phyloP scores from a whole-genome alignment of 2,113 vertebrate genomes.

The Bothrops jararaca region DNA sequence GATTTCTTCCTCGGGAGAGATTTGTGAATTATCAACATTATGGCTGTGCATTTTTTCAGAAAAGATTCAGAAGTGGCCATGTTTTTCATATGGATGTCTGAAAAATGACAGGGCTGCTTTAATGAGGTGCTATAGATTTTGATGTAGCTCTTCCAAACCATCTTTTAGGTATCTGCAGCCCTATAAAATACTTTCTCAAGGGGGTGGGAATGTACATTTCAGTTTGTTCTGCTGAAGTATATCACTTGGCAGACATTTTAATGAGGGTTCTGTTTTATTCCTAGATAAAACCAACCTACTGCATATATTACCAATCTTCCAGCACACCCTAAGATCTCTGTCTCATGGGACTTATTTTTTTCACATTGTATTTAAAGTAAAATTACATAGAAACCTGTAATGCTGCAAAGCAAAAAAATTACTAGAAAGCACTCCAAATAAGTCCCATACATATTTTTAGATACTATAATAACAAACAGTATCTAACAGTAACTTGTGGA shows the following conservation, averaged over 20 bases:
- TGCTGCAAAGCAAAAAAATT: neutral
- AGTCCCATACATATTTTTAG: neutral
- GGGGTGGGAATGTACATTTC: slow-evolving; percentile 28
- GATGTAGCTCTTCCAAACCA: neutral
- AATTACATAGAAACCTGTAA: neutral
- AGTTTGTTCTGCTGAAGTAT: neutral
- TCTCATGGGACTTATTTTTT: neutral
- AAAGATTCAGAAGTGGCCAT: neutral
- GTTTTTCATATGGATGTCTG: neutral
- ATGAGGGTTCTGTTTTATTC: neutral
- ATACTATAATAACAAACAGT: neutral
- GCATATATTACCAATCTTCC: neutral
- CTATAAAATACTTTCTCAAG: slow-evolving; percentile 45
- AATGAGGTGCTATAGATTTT: neutral
- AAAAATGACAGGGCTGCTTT: neutral
- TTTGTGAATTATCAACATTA: neutral
- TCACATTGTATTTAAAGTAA: neutral
- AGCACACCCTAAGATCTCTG: neutral
- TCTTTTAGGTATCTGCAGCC: slow-evolving; percentile 29
- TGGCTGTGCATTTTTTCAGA: neutral
- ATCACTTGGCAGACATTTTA: slow-evolving; percentile 4
- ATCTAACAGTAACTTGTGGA: neutral
- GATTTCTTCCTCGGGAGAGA: slow-evolving; percentile 42
- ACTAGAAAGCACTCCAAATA: neutral
- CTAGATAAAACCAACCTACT: neutral